A percentile compares a stretch with the other conserved stretches of the same genome.
Evolutionary conservation across 2,888 invertebrate species (phyloP).

Genomic region (Sarcophaga variegata): DNA sequence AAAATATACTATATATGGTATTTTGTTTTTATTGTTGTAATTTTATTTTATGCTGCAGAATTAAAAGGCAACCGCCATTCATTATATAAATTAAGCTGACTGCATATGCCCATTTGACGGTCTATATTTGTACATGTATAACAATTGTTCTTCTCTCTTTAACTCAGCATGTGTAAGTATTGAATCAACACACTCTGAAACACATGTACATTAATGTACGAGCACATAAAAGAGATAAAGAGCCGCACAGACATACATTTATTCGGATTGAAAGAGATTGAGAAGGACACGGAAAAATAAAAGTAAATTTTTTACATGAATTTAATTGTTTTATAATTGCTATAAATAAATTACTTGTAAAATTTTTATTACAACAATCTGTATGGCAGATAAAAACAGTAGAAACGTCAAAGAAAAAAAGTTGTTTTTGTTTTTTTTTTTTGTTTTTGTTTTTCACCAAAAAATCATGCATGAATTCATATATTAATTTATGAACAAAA

Average conservation of each 20-base stretch:
- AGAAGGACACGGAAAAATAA: neutral
- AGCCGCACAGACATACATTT: neutral
- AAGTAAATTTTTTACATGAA: conserved; percentile 44
- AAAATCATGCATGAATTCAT: conserved; percentile 23
- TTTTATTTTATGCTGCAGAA: conserved; percentile 55
- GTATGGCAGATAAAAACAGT: conserved; percentile 38
- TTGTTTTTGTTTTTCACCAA: neutral
- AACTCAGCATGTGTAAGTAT: neutral
- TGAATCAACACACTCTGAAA: neutral
- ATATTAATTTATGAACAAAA: neutral
- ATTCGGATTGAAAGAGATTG: neutral
- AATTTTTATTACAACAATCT: conserved; percentile 63
- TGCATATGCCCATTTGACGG: neutral
- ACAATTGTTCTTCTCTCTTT: neutral
- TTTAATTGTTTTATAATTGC: conserved; percentile 68
- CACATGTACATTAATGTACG: neutral
- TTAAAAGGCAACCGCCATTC: conserved; percentile 58
- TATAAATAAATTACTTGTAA: conserved; percentile 69
- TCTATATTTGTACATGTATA: neutral
- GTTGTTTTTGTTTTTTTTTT: neutral
- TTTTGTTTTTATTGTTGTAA: conserved; percentile 8
- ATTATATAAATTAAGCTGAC: conserved; percentile 50
- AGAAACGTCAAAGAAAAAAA: neutral
- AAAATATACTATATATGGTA: neutral
- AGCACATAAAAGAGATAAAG: neutral